Evolutionary conservation across 2,797 vertebrate genomes (phyloP).

Genomic region (Malurus leucopterus): DNA sequence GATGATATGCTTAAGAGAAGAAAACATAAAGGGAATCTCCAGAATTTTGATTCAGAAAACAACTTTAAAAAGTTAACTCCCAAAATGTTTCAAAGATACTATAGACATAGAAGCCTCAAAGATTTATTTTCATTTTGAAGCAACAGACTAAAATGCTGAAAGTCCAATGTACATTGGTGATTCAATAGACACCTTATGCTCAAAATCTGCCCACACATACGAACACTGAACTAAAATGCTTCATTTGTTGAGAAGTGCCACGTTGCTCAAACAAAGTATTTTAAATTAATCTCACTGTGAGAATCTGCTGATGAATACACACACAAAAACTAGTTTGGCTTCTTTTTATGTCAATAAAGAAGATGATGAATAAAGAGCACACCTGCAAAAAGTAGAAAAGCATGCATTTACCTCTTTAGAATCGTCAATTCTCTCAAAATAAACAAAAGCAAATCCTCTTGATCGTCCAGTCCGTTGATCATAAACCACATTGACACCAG

Average conservation of each 20-base stretch:
- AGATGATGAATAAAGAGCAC: not conserved
- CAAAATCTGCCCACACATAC: not conserved
- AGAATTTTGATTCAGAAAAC: not conserved
- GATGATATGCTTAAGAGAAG: not conserved
- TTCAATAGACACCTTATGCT: not conserved
- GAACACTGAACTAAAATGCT: not conserved
- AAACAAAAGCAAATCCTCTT: constrained; percentile 92
- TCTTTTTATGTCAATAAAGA: not conserved
- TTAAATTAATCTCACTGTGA: not conserved
- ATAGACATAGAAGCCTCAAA: not conserved
- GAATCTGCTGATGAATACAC: not conserved
- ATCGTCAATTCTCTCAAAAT: constrained; percentile 91
- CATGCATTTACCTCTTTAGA: constrained; percentile 85
- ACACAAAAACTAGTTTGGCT: not conserved
- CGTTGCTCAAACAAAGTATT: not conserved
- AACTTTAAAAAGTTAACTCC: not conserved
- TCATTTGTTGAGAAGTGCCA: not conserved
- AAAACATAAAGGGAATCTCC: not conserved
- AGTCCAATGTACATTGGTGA: not conserved
- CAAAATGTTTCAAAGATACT: not conserved
- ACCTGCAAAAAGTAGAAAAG: not conserved
- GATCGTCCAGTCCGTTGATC: constrained; percentile 91
- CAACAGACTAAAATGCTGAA: not conserved
- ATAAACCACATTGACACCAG: constrained; percentile 91
- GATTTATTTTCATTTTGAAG: not conserved